A percentile compares a stretch with the other conserved stretches of the same genome.
phyloP scores from a whole-genome alignment of 1,140 invertebrate genomes.

The Zaprionus ghesquierei region DNA sequence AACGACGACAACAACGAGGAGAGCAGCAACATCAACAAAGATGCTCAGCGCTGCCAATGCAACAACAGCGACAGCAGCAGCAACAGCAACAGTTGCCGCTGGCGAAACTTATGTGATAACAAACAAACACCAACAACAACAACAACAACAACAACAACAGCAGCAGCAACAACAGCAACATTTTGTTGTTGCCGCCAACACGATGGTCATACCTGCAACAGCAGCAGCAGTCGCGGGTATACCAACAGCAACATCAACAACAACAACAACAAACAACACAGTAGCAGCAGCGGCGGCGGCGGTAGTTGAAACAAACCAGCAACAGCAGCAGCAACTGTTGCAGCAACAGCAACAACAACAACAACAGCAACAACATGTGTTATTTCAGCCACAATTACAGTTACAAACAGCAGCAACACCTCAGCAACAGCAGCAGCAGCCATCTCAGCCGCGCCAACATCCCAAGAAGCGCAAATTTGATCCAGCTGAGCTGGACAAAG shows the following conservation, averaged over 20 bases:
- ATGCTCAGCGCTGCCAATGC: conserved; percentile 75
- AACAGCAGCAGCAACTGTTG: conserved; percentile 33
- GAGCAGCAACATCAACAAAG: conserved; percentile 47
- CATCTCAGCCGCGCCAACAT: conserved; percentile 86
- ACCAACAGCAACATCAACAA: conserved; percentile 70
- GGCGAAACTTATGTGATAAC: conserved; percentile 78
- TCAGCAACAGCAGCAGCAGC: conserved; percentile 81
- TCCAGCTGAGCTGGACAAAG: conserved; percentile 91
- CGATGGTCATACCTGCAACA: conserved; percentile 80
- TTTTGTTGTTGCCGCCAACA: conserved; percentile 70
- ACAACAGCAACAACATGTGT: conserved; percentile 62
- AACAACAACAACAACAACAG: conserved; percentile 40
- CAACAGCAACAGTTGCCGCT: conserved; percentile 51
- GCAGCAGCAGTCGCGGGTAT: conserved; percentile 62
- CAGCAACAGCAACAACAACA: conserved; percentile 38
- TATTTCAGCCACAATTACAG: conserved; percentile 73
- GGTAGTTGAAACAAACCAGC: conserved; percentile 48
- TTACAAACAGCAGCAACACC: conserved; percentile 62
- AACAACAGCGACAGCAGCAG: conserved; percentile 55
- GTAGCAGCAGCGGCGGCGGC: conserved; percentile 27
- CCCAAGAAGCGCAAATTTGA: conserved; percentile 95
- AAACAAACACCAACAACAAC: conserved; percentile 61
- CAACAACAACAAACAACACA: conserved; percentile 35
- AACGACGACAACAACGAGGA: conserved; percentile 23
- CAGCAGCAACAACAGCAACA: conserved; percentile 56